Conservation (phyloP, 2,888 invertebrate genomes). For the Pseudolycoriella hygida region DNA sequence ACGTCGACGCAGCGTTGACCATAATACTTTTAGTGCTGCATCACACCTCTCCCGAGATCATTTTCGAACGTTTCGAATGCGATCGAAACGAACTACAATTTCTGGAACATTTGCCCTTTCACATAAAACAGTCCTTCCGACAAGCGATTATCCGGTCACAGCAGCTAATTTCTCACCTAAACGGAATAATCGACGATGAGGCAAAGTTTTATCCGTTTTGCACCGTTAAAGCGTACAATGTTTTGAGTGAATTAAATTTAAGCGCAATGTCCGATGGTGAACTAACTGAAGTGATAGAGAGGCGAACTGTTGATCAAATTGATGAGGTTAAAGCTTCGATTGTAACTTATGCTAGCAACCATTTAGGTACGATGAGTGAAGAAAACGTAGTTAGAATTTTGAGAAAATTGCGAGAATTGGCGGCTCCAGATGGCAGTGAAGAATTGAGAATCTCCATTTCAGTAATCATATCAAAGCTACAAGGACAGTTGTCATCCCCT, state of each 20-base stretch:
- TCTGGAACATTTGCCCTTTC: neutral
- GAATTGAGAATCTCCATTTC: neutral
- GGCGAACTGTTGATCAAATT: neutral
- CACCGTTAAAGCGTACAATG: conserved; percentile 7
- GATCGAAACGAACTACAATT: neutral
- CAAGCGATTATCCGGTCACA: neutral
- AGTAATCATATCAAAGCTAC: neutral
- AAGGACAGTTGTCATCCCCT: neutral
- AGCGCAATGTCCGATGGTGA: neutral
- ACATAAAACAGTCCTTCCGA: neutral
- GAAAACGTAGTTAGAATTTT: neutral
- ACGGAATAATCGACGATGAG: neutral
- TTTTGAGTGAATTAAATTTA: conserved; percentile 4
- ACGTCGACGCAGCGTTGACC: too few relatives aligned
- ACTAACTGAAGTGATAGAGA: neutral
- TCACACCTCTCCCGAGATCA: too few relatives aligned
- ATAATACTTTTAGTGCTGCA: too few relatives aligned
- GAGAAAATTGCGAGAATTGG: neutral
- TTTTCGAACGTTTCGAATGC: too few relatives aligned
- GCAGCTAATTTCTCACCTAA: neutral
- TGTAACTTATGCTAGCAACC: neutral
- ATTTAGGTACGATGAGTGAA: neutral
- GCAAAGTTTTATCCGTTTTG: conserved; percentile 8
- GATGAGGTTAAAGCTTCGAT: neutral
- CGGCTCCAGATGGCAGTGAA: neutral